Base-by-base conservation (phyloP, 2,113 vertebrate species). In the Mixornis gularis region DNA sequence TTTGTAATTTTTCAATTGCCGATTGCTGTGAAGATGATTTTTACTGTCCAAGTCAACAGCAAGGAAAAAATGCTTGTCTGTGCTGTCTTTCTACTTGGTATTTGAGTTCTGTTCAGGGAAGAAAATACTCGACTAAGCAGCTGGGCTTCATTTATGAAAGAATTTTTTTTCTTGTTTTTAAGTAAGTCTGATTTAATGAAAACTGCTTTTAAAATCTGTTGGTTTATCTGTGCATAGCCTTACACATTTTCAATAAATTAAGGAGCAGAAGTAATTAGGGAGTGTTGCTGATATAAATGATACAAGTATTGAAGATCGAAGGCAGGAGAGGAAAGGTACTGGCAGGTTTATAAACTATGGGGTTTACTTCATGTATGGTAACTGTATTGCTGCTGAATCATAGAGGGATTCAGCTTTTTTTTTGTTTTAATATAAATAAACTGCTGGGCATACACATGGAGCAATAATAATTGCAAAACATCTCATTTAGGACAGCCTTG, bases 1-100 rank as follows among this genome's bases (percentile, higher is more conserved):
- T 97, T 94, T 95, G 74, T 95, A 84, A 63, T 94, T 91, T 97
- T 96, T 93, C 90, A 81, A 66, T 66, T 92, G 53, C 40, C 77
- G 87, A 94, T 98, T 84, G 94, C 96, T 96, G 38, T 97, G 95
- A 96, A 82, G 94, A 95, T 43, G 34, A 91, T 96, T 95, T 95
- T 93, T 71, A 88, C 92, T 86, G 91, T 94, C 92, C 89, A 95
- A 52, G 80, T 79, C 59, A 87, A 79, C 59, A 95, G 87, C 60
- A 62, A 89, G 71, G 80, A 93, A 86, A 87, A 87, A 89, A 46
- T n/a, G 63, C 71, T 90, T 44, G 77, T 52, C 65, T 13, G 1
- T 32, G 17, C 63, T 72, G 2, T 88, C 76, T 87, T 77, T n/a
- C 15, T 90, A 10, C 60, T 66, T 82, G 53, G 43, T 90, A 32